phyloP scores from a whole-genome alignment of 2,113 vertebrate genomes.

The Pitta sordida region DNA sequence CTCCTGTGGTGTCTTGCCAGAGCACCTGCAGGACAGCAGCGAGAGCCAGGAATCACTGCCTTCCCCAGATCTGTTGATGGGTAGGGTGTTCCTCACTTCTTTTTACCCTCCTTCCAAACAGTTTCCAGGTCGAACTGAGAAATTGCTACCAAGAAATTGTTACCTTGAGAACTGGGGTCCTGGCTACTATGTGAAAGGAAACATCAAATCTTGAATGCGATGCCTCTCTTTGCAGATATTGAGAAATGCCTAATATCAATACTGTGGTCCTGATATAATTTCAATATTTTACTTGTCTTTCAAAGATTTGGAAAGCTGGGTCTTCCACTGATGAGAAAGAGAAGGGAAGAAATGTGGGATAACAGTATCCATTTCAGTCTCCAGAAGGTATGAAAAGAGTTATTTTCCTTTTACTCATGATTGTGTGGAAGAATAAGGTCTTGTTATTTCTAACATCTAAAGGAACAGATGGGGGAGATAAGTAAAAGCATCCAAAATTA shows the following conservation, averaged over 20 bases:
- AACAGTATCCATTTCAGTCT: neutral
- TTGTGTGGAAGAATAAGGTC: neutral
- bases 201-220: neutral
- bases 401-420: neutral
- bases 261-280: neutral
- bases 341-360: neutral
- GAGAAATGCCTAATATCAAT: neutral
- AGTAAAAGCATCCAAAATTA: neutral
- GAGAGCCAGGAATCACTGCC: neutral
- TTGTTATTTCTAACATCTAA: neutral
- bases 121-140: neutral
- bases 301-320: neutral
- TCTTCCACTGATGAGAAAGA: neutral
- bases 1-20: neutral
- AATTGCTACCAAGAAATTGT: neutral
- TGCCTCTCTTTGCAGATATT: neutral
- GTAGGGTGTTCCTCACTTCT: neutral
- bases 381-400: neutral
- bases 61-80: neutral
- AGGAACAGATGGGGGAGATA: neutral
- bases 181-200: neutral
- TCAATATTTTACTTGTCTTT: neutral
- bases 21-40: neutral
- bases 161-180: accelerated
- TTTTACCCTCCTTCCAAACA: neutral